phyloP scores from a whole-genome alignment of 2,888 invertebrate genomes.

The Biston stratarius region DNA sequence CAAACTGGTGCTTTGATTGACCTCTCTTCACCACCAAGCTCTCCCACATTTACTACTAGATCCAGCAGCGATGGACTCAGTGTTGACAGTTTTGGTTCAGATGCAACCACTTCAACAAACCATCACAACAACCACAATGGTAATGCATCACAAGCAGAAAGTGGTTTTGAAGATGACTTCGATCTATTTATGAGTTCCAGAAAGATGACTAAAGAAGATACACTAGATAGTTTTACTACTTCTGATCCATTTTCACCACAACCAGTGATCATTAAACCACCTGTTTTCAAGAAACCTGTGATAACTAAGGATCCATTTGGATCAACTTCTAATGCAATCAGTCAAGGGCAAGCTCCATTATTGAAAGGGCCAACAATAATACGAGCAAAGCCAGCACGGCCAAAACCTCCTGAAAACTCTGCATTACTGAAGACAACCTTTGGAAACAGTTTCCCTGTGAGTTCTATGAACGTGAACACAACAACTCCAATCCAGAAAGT shows the following conservation, averaged over 20 bases:
- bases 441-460: slow-evolving; percentile 62
- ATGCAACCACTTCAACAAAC: slow-evolving; percentile 87
- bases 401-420: slow-evolving; percentile 84
- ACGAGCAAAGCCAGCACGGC: slow-evolving; percentile 87
- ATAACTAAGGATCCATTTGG: slow-evolving; percentile 89
- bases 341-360: slow-evolving; percentile 67
- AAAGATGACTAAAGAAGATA: slow-evolving; percentile 71
- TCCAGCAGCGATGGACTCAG: slow-evolving; percentile 92
- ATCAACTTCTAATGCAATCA: slow-evolving; percentile 74
- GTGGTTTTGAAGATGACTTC: slow-evolving; percentile 94
- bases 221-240: slow-evolving; percentile 83
- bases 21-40: slow-evolving; percentile 90
- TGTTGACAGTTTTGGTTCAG: slow-evolving; percentile 91
- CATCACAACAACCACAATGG: slow-evolving; percentile 86
- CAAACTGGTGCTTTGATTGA: slow-evolving; percentile 88
- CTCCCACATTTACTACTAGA: slow-evolving; percentile 91
- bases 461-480: slow-evolving; percentile 76
- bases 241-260: slow-evolving; percentile 87
- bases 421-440: slow-evolving; percentile 75
- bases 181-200: slow-evolving; percentile 87
- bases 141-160: slow-evolving; percentile 90
- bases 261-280: slow-evolving; percentile 63
- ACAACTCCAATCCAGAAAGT: slow-evolving; percentile 78
- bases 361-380: slow-evolving; percentile 91
- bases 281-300: slow-evolving; percentile 80